Evolutionary conservation across 2,113 vertebrate genomes (phyloP).

Genomic region (Oxyruncus cristatus): DNA sequence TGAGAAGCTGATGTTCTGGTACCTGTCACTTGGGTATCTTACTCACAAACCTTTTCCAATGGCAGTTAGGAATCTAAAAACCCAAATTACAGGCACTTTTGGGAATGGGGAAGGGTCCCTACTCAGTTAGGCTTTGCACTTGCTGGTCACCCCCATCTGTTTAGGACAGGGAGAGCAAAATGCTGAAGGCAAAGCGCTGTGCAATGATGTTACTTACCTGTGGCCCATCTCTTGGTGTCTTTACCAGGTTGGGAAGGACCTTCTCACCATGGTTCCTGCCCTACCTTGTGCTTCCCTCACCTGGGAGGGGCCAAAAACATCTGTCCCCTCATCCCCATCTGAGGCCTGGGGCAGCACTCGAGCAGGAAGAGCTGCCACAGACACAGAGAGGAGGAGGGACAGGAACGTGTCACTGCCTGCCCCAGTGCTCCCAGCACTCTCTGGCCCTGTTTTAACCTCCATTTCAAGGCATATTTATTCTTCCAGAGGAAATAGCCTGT

Average conservation of each 20-base stretch:
- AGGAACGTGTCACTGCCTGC: background rate
- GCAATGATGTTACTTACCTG: background rate
- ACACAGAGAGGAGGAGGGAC: background rate
- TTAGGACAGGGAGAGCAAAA: background rate
- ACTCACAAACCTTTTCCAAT: background rate
- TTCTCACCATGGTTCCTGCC: background rate
- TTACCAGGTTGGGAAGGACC: background rate
- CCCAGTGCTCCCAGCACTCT: background rate
- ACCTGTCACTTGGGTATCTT: background rate
- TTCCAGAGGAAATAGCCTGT: constrained; percentile 16
- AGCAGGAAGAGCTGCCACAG: background rate
- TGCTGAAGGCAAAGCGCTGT: background rate
- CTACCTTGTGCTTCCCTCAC: background rate
- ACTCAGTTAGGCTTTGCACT: background rate
- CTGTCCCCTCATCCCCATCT: background rate
- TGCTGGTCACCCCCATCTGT: fast-evolving
- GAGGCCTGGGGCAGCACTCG: background rate
- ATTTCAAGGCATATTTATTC: constrained; percentile 23
- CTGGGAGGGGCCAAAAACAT: background rate
- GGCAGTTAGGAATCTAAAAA: background rate
- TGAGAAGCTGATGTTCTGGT: background rate
- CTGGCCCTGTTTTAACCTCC: constrained; percentile 32
- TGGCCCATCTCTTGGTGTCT: background rate
- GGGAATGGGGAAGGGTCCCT: background rate
- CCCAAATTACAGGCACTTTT: background rate